phyloP scores from a whole-genome alignment of 2,113 vertebrate species.

The Chloroceryle aenea region DNA sequence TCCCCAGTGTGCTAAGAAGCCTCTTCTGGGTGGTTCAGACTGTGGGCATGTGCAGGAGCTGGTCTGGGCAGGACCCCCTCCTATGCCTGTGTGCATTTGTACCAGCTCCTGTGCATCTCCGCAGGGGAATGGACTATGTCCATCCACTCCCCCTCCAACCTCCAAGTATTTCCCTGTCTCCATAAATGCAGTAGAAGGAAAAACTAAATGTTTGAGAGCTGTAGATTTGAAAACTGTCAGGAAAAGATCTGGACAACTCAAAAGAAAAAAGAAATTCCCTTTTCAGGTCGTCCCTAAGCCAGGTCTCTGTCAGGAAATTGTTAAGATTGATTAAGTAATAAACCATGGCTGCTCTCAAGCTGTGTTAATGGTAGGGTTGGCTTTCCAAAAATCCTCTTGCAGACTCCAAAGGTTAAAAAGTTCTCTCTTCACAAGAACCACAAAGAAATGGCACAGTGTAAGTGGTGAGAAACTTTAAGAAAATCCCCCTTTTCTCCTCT shows the following conservation, averaged over 20 bases:
- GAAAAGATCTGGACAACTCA: background rate
- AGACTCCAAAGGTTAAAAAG: background rate
- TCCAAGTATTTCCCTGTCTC: background rate
- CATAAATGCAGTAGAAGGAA: background rate
- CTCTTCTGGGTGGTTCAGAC: background rate
- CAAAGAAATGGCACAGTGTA: background rate
- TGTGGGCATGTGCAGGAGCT: background rate
- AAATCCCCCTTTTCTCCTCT: background rate
- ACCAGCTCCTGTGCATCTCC: background rate
- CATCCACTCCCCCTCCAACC: background rate
- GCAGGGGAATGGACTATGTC: background rate
- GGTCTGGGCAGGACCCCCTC: background rate
- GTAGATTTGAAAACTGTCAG: background rate
- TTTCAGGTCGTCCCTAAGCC: background rate
- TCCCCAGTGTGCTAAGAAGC: background rate
- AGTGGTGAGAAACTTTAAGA: background rate
- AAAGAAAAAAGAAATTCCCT: background rate
- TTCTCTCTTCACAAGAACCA: background rate
- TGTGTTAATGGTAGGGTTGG: background rate
- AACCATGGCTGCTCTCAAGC: background rate
- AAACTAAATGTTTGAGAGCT: background rate
- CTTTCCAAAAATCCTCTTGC: background rate
- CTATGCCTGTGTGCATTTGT: fast-evolving
- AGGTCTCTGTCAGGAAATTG: background rate
- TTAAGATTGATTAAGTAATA: background rate